Evolutionary conservation across 2,888 invertebrate species (phyloP), one percentile per base, ranked within the genome.

Genomic region (Aethes cnicana): DNA sequence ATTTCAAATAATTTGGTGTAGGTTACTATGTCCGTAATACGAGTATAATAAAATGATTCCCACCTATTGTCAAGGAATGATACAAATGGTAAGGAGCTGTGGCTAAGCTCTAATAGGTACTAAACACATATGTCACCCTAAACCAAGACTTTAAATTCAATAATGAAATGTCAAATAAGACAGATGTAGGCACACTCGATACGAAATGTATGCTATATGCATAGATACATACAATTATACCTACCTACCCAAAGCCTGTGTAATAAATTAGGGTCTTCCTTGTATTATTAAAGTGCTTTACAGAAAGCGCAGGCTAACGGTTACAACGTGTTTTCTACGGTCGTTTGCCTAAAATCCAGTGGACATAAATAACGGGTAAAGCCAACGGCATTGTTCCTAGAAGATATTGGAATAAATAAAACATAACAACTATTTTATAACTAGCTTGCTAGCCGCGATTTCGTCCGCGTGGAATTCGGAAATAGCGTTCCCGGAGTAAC

Each of bases 1-100:
- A 68, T 62, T 75, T 64, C 47, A 55, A 58, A 55, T 59, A 53
- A 65, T 69, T 66, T 60, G 63, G 69, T 76, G 66, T 59, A n/a
- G n/a, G n/a, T 63, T 61, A 56, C 41, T 42, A 28, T 17, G 28
- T 42, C 28, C 26, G 28, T 26, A 11, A 18, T 41, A n/a, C n/a
- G n/a, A n/a, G n/a, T n/a, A n/a, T n/a, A n/a, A n/a, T n/a, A 25
- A 25, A 21, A 21, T 39, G n/a, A 37, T 21, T 20, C 12, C 11
- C 11, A 12, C 5, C 23, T 23, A 23, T 11, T 23, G 21, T 37
- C 8, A 8, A 23, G 37, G 37, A 14, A 37, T 12, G 21, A 23
- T n/a, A 12, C 23, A n/a, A 37, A 37, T 37, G 11, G 21, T 23
- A 23, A 14, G 21, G 14, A 37, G 37, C 37, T 21, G 21, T 5